Evolutionary conservation across 2,113 vertebrate species (phyloP), one percentile per base, ranked within the genome.

Genomic region (Rhinoptilus africanus): DNA sequence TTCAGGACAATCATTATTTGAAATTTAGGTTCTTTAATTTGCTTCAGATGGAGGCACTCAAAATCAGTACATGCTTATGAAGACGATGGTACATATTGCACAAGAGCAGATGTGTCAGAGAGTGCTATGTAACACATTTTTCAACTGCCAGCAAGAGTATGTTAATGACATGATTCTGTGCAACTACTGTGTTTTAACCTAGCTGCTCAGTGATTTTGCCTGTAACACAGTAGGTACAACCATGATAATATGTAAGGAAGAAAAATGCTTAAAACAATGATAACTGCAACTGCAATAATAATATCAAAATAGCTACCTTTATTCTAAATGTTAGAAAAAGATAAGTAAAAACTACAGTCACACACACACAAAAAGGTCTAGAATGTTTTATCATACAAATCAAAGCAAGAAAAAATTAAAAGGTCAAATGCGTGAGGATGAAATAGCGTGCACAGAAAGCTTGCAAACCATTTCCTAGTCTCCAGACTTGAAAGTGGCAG

Each of bases 21-120:
- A 93, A 89, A 75, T 91, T 86, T 43, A 51, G 24, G 15, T 16
- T 72, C 9, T 89, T 75, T 84, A 93, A 84, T 87, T 83, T 64
- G 12, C 16, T 81, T 94, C 95, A 95, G 62, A 94, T 82, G 35
- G 87, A 93, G 39, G 6, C 27, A 91, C 28, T 89, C 57, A 90
- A 72, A 92, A 67, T 64, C 45, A 94, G 67, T 75, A 87, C 39
- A 83, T 6, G 2, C 43, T 87, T 93, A 51, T 48, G 76, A 92
- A 88, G 88, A 78, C 47, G 74, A 83, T 81, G 34, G 68, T 67
- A 77, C 17, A 37, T 83, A 86, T 86, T 87, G 83, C 73, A 64
- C 47, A 88, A 93, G 68, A 96, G 27, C 73, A 96, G 69, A 92
- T 91, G 80, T 89, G 89, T 91, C 53, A 85, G 47, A 92, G 62